phyloP scores from a whole-genome alignment of 2,888 invertebrate species.

The Pristionchus mayeri region DNA sequence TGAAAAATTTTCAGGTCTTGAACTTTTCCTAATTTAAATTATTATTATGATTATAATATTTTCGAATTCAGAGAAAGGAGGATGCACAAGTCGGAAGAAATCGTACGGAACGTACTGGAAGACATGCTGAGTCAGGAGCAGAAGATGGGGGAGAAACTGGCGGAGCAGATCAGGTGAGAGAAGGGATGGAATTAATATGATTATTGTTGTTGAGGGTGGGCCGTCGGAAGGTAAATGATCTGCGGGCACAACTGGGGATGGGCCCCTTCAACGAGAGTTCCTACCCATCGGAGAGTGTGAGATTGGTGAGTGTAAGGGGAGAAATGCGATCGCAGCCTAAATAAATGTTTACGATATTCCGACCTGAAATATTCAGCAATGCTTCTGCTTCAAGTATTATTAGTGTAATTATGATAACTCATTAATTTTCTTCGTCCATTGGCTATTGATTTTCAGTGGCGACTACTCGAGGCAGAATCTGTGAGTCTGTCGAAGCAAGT shows the following conservation, averaged over 20 bases:
- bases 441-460: constrained; percentile 29
- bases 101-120: background rate
- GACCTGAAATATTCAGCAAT: no score
- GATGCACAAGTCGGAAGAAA: background rate
- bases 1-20: no score
- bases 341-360: no score
- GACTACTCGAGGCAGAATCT: constrained; percentile 39
- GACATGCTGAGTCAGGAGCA: constrained; percentile 44
- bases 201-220: background rate
- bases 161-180: constrained; percentile 7
- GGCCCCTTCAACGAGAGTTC: background rate
- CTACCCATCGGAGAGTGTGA: constrained; percentile 26
- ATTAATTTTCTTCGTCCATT: background rate
- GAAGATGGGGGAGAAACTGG: constrained; percentile 35
- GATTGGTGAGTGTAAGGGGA: constrained; percentile 16
- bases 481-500: constrained; percentile 1
- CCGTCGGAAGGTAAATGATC: constrained; percentile 11
- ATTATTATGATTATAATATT: background rate
- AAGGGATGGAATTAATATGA: background rate
- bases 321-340: background rate
- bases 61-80: background rate
- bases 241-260: constrained; percentile 22
- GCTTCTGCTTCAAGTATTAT: background rate
- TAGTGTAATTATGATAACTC: no score
- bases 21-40: background rate